These are phyloP conservation scores for Xestia ashworthii DNA, from an alignment of 2,888 invertebrate genomes.

Conservation along the genomic window DNA sequence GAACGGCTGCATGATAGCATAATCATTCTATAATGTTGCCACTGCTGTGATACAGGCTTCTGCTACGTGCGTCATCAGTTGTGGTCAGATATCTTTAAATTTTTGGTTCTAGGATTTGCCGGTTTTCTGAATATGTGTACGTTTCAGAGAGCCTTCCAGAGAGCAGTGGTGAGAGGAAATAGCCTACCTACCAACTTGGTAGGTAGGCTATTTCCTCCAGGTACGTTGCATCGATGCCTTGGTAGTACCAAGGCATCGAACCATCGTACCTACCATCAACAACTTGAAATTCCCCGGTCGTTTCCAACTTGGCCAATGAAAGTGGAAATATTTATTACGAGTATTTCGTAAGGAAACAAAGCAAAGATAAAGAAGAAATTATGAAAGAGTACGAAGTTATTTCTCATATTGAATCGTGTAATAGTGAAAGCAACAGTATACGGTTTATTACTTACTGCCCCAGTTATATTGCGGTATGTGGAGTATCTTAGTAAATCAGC, in stretches of 20 bases:
- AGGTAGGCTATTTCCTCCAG: too few relatives aligned
- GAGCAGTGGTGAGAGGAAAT: not conserved
- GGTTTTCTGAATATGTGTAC: not conserved
- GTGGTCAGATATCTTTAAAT: not conserved
- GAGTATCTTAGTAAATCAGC: constrained; percentile 22
- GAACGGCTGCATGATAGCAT: not conserved
- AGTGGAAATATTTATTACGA: not conserved
- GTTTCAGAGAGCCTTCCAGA: too few relatives aligned
- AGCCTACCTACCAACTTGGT: not conserved
- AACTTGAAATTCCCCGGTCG: not conserved
- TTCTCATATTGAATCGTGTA: constrained; percentile 10
- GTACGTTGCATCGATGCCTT: too few relatives aligned
- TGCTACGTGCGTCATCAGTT: not conserved
- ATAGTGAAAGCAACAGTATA: constrained; percentile 43
- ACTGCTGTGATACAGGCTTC: not conserved
- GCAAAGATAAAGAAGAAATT: not conserved
- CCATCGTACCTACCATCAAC: not conserved
- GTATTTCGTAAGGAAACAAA: not conserved
- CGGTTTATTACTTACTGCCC: constrained; percentile 37
- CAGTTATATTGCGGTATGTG: constrained; percentile 38
- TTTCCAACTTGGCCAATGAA: not conserved
- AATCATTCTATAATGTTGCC: not conserved
- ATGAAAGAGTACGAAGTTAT: constrained; percentile 7
- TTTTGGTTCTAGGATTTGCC: not conserved
- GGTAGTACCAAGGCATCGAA: not conserved